phyloP scores from a whole-genome alignment of 2,113 vertebrate species.

The Salvator merianae region DNA sequence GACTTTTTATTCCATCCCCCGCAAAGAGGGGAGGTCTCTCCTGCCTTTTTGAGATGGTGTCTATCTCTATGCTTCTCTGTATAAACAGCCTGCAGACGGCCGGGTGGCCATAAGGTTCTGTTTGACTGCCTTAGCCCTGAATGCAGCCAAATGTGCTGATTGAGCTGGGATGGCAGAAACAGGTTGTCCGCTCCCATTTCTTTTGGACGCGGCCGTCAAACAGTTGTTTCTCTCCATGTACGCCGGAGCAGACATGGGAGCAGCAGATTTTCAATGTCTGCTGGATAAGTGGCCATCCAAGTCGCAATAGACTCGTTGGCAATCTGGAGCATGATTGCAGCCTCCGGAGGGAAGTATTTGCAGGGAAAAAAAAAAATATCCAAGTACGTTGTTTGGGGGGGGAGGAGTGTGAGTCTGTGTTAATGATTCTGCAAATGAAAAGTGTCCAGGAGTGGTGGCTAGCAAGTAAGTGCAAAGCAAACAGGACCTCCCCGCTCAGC shows the following conservation, averaged over 20 bases:
- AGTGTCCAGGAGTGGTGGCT: too few species aligned
- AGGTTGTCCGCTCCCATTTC: slow-evolving; percentile 1
- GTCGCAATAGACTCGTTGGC: neutral
- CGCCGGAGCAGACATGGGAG: neutral
- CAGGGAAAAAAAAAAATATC: too few species aligned
- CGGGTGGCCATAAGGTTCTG: neutral
- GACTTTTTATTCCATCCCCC: slow-evolving; percentile 13
- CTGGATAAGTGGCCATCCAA: neutral
- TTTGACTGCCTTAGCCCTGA: neutral
- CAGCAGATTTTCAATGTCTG: neutral
- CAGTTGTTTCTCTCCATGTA: too few species aligned
- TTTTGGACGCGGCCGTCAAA: neutral
- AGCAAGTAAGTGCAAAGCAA: too few species aligned
- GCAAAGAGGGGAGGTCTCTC: neutral
- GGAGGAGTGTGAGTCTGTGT: too few species aligned
- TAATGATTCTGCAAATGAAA: too few species aligned
- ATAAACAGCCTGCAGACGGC: neutral
- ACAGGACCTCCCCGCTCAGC: too few species aligned
- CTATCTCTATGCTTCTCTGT: neutral
- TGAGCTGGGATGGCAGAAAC: neutral
- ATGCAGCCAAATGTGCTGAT: neutral
- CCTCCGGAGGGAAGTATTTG: too few species aligned
- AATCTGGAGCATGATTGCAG: neutral
- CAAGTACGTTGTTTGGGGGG: too few species aligned
- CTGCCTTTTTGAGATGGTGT: too few species aligned